Evolutionary conservation across 2,888 invertebrate species (phyloP).

Genomic region (Andricus curvator): DNA sequence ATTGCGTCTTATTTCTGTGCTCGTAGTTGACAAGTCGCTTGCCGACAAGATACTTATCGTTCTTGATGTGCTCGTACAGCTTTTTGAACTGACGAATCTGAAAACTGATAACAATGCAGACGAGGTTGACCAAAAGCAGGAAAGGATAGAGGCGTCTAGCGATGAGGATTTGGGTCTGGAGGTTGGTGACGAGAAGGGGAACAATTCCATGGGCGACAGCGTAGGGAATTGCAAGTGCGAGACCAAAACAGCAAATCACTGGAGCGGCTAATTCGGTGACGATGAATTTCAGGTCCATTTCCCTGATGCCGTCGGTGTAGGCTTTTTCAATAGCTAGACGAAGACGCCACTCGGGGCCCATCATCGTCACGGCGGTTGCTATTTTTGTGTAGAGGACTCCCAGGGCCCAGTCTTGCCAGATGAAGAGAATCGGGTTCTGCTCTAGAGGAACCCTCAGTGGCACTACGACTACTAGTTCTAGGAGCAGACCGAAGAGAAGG

Average conservation of each 20-base stretch:
- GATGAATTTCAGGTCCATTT: slow-evolving; percentile 94
- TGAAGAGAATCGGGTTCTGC: slow-evolving; percentile 92
- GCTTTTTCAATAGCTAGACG: slow-evolving; percentile 95
- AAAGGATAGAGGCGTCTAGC: slow-evolving; percentile 94
- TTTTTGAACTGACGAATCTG: slow-evolving; percentile 96
- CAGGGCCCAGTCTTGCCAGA: slow-evolving; percentile 98
- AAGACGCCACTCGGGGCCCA: slow-evolving; percentile 98
- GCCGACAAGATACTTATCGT: slow-evolving; percentile 99
- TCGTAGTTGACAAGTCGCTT: slow-evolving; percentile 98
- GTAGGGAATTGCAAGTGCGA: slow-evolving; percentile 96
- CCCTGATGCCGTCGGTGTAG: slow-evolving; percentile 94
- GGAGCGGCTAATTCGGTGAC: slow-evolving; percentile 93
- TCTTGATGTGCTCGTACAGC: slow-evolving; percentile 98
- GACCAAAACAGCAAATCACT: slow-evolving; percentile 91
- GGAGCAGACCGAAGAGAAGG: slow-evolving; percentile 92
- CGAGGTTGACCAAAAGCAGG: slow-evolving; percentile 86
- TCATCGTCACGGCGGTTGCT: slow-evolving; percentile 96
- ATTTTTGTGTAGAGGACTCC: slow-evolving; percentile 98
- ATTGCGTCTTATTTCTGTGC: slow-evolving; percentile 83
- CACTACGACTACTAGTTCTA: slow-evolving; percentile 94
- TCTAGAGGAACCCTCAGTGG: slow-evolving; percentile 95
- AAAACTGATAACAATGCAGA: slow-evolving; percentile 86
- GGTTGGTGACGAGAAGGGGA: slow-evolving; percentile 84
- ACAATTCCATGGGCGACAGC: slow-evolving; percentile 89
- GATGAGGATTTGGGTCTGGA: slow-evolving; percentile 86